Evolutionary conservation across 2,113 vertebrate genomes (phyloP).

Genomic region (Hippocampus mohnikei): DNA sequence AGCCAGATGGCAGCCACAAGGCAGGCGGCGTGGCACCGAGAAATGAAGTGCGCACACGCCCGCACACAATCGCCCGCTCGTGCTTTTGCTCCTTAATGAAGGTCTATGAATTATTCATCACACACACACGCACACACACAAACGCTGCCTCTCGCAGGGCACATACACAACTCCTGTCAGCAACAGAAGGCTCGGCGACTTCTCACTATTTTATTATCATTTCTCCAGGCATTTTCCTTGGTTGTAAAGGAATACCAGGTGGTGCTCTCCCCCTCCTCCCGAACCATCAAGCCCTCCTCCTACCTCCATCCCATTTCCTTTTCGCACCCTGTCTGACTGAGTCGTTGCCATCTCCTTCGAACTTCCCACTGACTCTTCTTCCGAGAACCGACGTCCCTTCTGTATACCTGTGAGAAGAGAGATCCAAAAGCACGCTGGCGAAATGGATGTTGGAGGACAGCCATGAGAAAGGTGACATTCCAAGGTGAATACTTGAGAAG

Average conservation of each 20-base stretch:
- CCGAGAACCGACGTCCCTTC: background rate
- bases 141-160: conserved; percentile 54
- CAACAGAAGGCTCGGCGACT: conserved; percentile 73
- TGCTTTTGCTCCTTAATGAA: conserved; percentile 72
- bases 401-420: background rate
- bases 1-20: conserved; percentile 83
- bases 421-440: background rate
- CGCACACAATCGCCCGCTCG: conserved; percentile 64
- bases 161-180: conserved; percentile 70
- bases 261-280: conserved; percentile 61
- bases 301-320: conserved; percentile 56
- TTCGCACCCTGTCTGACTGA: conserved; percentile 42
- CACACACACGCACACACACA: conserved; percentile 22
- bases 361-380: background rate
- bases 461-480: background rate
- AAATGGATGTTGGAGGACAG: background rate
- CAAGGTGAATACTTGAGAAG: conserved; percentile 6
- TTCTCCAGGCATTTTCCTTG: conserved; percentile 70
- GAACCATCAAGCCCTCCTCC: conserved; percentile 64
- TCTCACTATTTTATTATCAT: conserved; percentile 73
- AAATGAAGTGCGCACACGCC: conserved; percentile 47
- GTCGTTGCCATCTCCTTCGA: conserved; percentile 37
- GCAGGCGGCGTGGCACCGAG: conserved; percentile 70
- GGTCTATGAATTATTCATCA: conserved; percentile 72
- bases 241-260: conserved; percentile 74